Conservation (phyloP, 1,140 invertebrate genomes). For the Platorchestia sp. region DNA sequence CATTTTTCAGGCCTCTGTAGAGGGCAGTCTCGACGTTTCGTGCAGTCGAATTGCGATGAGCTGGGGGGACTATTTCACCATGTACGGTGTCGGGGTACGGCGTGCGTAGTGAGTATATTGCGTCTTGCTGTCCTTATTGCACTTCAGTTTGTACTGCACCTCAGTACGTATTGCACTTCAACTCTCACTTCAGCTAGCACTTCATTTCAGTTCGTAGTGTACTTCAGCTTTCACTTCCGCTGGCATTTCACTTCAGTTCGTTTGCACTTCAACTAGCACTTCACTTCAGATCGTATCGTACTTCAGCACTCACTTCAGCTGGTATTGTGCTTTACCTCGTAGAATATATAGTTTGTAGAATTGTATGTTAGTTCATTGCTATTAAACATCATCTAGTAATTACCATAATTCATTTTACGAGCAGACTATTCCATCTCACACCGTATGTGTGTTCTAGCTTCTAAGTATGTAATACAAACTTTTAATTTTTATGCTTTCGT, state of each 20-base stretch:
- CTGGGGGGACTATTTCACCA: neutral
- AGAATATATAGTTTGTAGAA: neutral
- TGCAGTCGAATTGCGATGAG: neutral
- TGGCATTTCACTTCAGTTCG: neutral
- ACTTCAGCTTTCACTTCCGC: too few relatives aligned
- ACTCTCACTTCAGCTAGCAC: neutral
- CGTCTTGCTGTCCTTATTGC: neutral
- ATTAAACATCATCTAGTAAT: too few relatives aligned
- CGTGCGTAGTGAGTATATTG: neutral
- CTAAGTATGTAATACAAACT: too few relatives aligned
- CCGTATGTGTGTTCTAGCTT: too few relatives aligned
- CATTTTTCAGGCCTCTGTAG: neutral
- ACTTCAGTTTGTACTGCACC: neutral
- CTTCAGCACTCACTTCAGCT: too few relatives aligned
- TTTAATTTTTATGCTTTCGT: too few relatives aligned
- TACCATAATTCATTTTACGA: too few relatives aligned
- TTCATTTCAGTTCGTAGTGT: neutral
- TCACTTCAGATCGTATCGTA: neutral
- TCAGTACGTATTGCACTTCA: neutral
- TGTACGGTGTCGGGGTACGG: neutral
- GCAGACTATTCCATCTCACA: too few relatives aligned
- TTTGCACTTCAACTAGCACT: too few relatives aligned
- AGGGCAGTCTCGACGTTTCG: neutral
- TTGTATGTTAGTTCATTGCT: neutral
- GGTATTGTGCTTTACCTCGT: neutral